phyloP scores from a whole-genome alignment of 1,140 invertebrate species.

The Drosophila nikananu region DNA sequence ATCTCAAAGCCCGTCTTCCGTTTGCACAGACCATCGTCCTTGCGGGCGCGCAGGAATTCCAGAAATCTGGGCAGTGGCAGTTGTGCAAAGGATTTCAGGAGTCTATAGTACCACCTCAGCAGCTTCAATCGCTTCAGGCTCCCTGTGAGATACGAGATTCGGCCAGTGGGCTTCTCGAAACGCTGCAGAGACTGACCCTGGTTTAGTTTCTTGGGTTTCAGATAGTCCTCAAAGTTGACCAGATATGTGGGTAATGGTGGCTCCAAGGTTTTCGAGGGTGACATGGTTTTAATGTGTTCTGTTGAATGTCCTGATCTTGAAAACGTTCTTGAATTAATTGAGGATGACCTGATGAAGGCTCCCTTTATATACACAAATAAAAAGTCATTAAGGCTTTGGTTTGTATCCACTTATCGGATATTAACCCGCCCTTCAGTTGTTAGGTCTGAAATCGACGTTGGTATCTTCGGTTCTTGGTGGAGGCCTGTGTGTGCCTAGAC shows the following conservation, averaged over 20 bases:
- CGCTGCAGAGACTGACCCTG: constrained; percentile 47
- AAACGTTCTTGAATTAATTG: background rate
- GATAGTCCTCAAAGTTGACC: constrained; percentile 65
- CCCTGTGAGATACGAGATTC: background rate
- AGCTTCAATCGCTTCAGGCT: constrained; percentile 41
- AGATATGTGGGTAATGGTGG: constrained; percentile 38
- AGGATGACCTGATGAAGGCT: background rate
- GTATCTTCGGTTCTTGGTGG: background rate
- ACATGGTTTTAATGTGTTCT: constrained; percentile 2
- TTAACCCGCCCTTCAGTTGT: constrained; percentile 26
- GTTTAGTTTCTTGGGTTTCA: constrained; percentile 42
- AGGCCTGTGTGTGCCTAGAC: constrained; percentile 20
- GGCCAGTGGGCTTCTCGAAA: constrained; percentile 18
- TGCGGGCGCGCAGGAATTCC: constrained; percentile 60
- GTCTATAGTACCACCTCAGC: constrained; percentile 25
- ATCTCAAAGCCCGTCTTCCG: constrained; percentile 76
- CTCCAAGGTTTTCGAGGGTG: background rate
- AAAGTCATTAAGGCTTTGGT: background rate
- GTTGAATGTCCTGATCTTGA: background rate
- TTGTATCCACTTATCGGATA: background rate
- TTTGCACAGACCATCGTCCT: constrained; percentile 74
- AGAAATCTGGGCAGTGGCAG: constrained; percentile 61
- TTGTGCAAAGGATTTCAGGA: constrained; percentile 23
- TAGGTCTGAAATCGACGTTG: background rate
- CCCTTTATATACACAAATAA: constrained; percentile 16